Evolutionary conservation across 2,797 vertebrate genomes (phyloP), one percentile per base, ranked within the genome.

Genomic region (Ambastaia sidthimunki): DNA sequence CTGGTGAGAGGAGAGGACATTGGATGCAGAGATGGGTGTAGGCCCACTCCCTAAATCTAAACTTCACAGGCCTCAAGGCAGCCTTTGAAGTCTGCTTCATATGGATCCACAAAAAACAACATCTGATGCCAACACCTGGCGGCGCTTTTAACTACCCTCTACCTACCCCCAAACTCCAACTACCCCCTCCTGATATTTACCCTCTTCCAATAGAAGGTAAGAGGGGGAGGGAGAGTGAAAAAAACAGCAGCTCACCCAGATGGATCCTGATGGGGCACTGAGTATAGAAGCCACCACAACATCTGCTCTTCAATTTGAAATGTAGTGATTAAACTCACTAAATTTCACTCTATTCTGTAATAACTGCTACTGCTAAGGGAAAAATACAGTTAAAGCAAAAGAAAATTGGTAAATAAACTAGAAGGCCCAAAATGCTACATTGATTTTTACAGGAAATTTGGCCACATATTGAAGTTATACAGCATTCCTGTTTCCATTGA

Each of bases 101-200:
- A 84, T 80, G 88, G 89, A 85, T 83, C 85, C 84, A 74, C 67
- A 48, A 85, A 92, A 93, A 93, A 90, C 88, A 93, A 93, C 92
- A 94, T 94, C 92, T 93, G 93, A 93, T 91, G 89, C 89, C 85
- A 92, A 92, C 92, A 94, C 92, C 92, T 93, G 93, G 93, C 91
- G 91, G 88, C 76, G 76, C 83, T 88, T 91, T 92, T 91, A 91
- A 91, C 90, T 85, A 83, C 78, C 82, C 62, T n/a, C 73, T 75
- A 67, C 65, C 80, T 91, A 90, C 89, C 85, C 86, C 83, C 88
- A 84, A 86, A 87, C 65, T n/a, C 62, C 60, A 74, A 54, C 78
- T 52, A 82, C 84, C 85, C 87, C 78, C 87, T 86, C 89, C 84
- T 85, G 80, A 84, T 84, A 79, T 81, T 71, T 81, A 76, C 72